phyloP scores from a whole-genome alignment of 2,113 vertebrate species.

The Engraulis encrasicolus region DNA sequence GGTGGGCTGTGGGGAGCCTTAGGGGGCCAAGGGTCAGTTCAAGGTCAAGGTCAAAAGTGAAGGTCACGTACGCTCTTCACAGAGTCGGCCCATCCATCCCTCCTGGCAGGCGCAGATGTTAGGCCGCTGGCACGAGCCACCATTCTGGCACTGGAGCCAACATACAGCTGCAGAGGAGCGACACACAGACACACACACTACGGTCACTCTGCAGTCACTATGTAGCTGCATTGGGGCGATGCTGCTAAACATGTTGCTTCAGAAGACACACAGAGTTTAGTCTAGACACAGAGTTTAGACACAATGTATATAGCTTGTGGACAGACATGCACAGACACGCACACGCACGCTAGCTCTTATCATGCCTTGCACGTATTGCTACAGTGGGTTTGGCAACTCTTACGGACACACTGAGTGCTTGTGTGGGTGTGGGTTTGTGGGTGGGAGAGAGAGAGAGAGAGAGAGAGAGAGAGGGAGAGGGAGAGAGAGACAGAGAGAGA shows the following conservation, averaged over 20 bases:
- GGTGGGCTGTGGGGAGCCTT: neutral
- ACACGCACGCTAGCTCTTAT: too few species aligned
- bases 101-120: conserved; percentile 90
- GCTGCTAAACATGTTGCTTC: too few species aligned
- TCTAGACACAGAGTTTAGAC: too few species aligned
- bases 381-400: neutral
- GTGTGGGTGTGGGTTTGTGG: neutral
- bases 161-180: conserved; percentile 83
- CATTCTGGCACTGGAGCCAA: conserved; percentile 93
- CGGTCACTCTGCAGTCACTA: too few species aligned
- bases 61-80: conserved; percentile 90
- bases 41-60: neutral
- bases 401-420: neutral
- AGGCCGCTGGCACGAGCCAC: conserved; percentile 90
- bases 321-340: too few species aligned
- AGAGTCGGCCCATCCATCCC: conserved; percentile 97
- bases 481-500: neutral
- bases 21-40: neutral
- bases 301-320: too few species aligned
- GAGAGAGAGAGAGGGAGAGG: neutral
- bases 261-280: too few species aligned
- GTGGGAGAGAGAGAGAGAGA: too few species aligned
- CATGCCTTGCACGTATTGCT: too few species aligned
- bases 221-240: too few species aligned
- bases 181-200: conserved; percentile 3